Conservation (phyloP, 2,797 vertebrate species). For the Pitangus sulphuratus region DNA sequence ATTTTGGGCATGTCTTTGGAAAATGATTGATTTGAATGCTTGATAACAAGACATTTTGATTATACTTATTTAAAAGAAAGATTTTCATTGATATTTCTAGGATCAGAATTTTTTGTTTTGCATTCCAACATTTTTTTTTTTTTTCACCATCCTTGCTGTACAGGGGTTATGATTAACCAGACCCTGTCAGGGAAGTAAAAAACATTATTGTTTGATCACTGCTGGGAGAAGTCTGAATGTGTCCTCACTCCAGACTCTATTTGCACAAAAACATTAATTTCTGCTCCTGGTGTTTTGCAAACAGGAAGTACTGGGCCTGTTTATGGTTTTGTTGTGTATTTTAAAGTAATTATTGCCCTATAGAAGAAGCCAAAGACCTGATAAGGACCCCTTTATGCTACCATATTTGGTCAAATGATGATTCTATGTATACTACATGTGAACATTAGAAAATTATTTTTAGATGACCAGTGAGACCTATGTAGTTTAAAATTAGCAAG, state of each 20-base stretch:
- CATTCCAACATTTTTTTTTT: background rate
- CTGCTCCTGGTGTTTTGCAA: background rate
- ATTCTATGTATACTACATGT: background rate
- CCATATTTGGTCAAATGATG: conserved; percentile 37
- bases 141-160: background rate
- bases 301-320: conserved; percentile 17
- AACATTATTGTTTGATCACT: background rate
- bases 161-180: background rate
- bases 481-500: conserved; percentile 36
- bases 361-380: background rate
- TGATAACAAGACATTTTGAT: background rate
- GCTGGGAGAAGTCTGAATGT: background rate
- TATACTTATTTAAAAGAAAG: background rate
- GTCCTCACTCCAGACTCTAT: background rate
- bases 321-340: background rate
- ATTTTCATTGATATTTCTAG: background rate
- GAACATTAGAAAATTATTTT: conserved; percentile 39
- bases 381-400: background rate
- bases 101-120: background rate
- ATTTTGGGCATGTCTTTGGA: background rate
- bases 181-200: background rate
- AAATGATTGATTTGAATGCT: background rate
- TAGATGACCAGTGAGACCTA: conserved; percentile 17
- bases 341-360: background rate
- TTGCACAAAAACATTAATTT: conserved; percentile 1